Base-by-base conservation (phyloP, 2,113 vertebrate species). In the Xyliphius kryptos region DNA sequence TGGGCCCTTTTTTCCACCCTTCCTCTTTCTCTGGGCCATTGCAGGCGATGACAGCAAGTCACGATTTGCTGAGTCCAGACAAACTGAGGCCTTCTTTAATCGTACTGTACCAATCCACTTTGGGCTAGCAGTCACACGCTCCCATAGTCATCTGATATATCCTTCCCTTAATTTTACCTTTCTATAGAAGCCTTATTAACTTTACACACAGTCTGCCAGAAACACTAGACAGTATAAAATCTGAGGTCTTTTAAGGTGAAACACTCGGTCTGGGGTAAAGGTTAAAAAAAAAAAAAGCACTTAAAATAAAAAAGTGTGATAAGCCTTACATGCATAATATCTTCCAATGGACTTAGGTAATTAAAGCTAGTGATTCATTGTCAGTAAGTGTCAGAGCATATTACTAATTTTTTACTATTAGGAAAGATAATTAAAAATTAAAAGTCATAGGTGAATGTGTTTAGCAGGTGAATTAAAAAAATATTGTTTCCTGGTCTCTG, bases 31-130 rank as follows among this genome's bases (percentile, higher is more conserved):
- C n/a, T n/a, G 44, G n/a, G 65, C 74, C 65, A 73, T 73, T 71
- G 62, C 47, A 76, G 61, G 71, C 56, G 68, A 70, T 73, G 72
- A 72, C 69, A 70, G 61, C 19, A 32, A 72, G 70, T 75, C 75
- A 75, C 67, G 67, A 70, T 65, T 68, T 74, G 46, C 70, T 75
- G 70, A 53, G 38, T 70, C 54, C 69, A 66, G 68, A 77, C 76
- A 77, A 66, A 71, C 59, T 41, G 37, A 50, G 56, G 61, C 61
- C 73, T 76, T 75, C 60, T 76, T 70, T 56, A 56, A 44, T 40
- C 47, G 9, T 65, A 73, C 66, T 73, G 56, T 73, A 73, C 47
- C 47, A 52, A 46, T 66, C 47, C 1, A 38, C 47, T 44, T 9
- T 26, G 61, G 51, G 43, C 56, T 56, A 53, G 51, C 37, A 40